phyloP scores from a whole-genome alignment of 2,888 invertebrate genomes.

The Lasiommata megera region DNA sequence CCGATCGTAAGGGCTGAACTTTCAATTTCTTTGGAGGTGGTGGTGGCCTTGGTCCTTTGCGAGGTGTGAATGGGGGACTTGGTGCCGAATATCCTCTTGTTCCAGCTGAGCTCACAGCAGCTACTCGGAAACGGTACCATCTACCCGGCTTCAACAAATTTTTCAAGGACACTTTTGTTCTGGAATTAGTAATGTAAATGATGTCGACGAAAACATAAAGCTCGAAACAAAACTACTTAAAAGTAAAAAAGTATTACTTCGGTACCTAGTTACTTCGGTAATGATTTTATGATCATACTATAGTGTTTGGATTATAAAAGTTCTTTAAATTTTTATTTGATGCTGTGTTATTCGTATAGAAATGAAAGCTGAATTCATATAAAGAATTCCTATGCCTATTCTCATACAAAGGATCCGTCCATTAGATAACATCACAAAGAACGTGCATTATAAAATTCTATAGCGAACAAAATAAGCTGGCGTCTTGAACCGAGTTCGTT shows the following conservation, averaged over 20 bases:
- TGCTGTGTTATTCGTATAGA: neutral
- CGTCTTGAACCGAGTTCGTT: constrained; percentile 1
- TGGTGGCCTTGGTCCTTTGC: constrained; percentile 82
- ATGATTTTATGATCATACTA: neutral
- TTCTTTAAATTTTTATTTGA: neutral
- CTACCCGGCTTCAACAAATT: constrained; percentile 84
- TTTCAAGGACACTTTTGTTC: constrained; percentile 77
- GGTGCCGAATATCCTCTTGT: constrained; percentile 86
- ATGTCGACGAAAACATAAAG: neutral
- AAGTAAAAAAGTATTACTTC: too few species aligned
- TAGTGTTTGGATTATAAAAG: neutral
- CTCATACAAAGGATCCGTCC: constrained; percentile 2
- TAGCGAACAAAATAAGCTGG: constrained; percentile 8
- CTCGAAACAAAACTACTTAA: too few species aligned
- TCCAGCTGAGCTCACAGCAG: constrained; percentile 86
- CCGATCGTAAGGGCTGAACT: constrained; percentile 67
- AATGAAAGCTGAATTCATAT: neutral
- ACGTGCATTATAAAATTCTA: constrained; percentile 5
- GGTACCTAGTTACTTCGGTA: too few species aligned
- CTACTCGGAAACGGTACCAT: constrained; percentile 91
- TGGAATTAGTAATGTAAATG: constrained; percentile 34
- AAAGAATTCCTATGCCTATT: neutral
- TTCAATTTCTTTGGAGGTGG: constrained; percentile 83
- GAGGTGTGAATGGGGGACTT: constrained; percentile 81
- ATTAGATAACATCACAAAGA: constrained; percentile 7